These are phyloP conservation scores for Dromaius novaehollandiae DNA, from an alignment of 2,113 vertebrate species.

Conservation along the genomic window DNA sequence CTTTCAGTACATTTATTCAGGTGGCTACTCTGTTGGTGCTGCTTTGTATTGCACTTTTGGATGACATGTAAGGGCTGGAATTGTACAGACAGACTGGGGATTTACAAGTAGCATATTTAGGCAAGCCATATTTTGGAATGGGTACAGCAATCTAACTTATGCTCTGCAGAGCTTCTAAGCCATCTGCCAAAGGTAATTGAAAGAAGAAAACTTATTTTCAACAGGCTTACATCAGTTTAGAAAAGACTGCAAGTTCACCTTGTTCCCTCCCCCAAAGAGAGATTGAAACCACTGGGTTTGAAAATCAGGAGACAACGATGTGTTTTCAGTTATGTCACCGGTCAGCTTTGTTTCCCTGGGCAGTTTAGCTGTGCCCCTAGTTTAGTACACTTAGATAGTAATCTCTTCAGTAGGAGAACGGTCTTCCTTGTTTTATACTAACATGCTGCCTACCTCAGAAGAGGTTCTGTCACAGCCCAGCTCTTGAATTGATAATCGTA, in stretches of 20 bases:
- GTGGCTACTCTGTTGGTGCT: neutral
- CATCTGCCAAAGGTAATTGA: neutral
- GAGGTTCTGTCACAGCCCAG: neutral
- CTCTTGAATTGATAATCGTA: neutral
- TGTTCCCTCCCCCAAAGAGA: neutral
- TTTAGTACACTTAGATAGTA: neutral
- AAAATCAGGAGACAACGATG: neutral
- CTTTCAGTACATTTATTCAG: neutral
- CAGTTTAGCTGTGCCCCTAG: neutral
- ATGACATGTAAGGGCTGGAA: neutral
- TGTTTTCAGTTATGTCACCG: neutral
- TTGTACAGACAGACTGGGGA: neutral
- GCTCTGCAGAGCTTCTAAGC: neutral
- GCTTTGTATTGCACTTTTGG: neutral
- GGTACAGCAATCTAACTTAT: conserved; percentile 6
- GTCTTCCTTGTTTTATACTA: neutral
- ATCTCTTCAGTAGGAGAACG: neutral
- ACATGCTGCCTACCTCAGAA: neutral
- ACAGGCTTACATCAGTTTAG: neutral
- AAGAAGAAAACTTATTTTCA: conserved; percentile 2
- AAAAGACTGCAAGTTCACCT: neutral
- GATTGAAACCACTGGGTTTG: neutral
- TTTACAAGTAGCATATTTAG: neutral
- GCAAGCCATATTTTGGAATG: neutral
- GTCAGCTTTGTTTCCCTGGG: neutral